A percentile compares a stretch with the other conserved stretches of the same genome.
phyloP scores from a whole-genome alignment of 2,888 invertebrate genomes.

The Papilio gigon region DNA sequence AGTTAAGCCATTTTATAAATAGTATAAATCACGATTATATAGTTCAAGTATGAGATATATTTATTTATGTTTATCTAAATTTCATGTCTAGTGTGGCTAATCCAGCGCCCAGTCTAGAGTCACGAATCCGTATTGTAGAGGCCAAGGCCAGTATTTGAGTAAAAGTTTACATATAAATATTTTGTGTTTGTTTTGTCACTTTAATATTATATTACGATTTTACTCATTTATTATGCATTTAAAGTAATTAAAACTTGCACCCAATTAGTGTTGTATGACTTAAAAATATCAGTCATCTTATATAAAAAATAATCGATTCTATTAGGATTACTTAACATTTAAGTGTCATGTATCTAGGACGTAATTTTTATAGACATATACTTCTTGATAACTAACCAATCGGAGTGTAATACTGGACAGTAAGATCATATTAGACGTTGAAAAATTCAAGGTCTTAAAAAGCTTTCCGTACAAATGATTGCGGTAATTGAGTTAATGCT shows the following conservation, averaged over 20 bases:
- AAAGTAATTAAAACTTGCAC: no score
- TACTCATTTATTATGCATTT: neutral
- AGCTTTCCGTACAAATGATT: conserved; percentile 1
- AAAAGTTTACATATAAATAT: neutral
- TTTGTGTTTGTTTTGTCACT: neutral
- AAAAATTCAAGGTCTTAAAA: neutral
- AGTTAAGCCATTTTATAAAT: no score
- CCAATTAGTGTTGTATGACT: no score
- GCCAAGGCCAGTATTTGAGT: conserved; percentile 1
- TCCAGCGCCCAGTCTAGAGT: neutral
- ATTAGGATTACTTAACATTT: no score
- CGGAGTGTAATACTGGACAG: neutral
- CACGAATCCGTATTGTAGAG: conserved; percentile 1
- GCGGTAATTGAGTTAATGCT: conserved; percentile 20
- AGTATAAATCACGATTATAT: neutral
- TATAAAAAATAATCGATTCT: no score
- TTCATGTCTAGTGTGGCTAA: conserved; percentile 1
- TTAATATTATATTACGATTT: neutral
- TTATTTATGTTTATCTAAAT: neutral
- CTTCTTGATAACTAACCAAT: neutral
- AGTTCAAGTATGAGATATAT: neutral
- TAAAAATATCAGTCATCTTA: no score
- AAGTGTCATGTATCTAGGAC: no score
- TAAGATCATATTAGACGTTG: no score
- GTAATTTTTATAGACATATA: neutral